Conservation (phyloP, 2,888 invertebrate species). For the Sipha maydis region DNA sequence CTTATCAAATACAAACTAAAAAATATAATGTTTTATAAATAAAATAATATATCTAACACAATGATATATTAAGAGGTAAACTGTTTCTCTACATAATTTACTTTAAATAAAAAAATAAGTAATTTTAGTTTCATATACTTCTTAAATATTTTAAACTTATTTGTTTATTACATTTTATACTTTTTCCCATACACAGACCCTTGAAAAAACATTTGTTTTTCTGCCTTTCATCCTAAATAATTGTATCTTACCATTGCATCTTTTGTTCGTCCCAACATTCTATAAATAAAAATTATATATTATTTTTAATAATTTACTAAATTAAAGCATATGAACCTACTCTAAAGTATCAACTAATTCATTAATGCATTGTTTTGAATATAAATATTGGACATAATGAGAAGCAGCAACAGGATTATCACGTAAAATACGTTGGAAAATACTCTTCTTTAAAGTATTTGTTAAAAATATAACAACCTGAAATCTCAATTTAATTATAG, state of each 20-base stretch:
- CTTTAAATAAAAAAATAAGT: background rate
- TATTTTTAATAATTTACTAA: slow-evolving; percentile 25
- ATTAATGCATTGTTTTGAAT: slow-evolving; percentile 74
- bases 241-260: slow-evolving; percentile 74
- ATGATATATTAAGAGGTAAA: background rate
- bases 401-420: slow-evolving; percentile 78
- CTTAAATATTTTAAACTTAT: background rate
- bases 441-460: slow-evolving; percentile 77
- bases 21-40: background rate
- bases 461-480: slow-evolving; percentile 81
- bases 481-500: slow-evolving; percentile 65
- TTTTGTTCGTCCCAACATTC: slow-evolving; percentile 75
- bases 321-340: slow-evolving; percentile 69
- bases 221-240: slow-evolving; percentile 21
- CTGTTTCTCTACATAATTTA: background rate
- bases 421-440: slow-evolving; percentile 77
- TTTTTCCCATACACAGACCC: background rate
- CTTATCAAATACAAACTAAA: background rate
- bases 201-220: background rate
- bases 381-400: slow-evolving; percentile 81
- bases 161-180: background rate
- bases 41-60: background rate
- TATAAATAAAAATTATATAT: slow-evolving; percentile 67
- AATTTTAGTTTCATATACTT: background rate
- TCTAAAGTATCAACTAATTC: slow-evolving; percentile 80